These are phyloP conservation scores for Conus ventricosus DNA, from an alignment of 1,140 invertebrate genomes.

Conservation along the genomic window DNA sequence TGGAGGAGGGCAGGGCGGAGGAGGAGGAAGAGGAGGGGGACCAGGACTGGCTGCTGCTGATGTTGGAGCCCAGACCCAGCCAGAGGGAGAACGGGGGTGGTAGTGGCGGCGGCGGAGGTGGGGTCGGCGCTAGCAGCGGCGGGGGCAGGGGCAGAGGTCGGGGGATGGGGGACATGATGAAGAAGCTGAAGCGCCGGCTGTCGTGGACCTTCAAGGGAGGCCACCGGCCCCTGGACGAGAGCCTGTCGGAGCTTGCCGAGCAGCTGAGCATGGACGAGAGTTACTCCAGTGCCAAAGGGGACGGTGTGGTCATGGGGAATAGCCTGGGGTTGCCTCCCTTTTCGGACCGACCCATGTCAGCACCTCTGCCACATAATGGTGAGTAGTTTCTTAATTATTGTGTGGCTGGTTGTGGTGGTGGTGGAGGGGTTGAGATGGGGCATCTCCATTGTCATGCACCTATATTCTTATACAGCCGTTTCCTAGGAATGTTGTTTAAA, in stretches of 20 bases:
- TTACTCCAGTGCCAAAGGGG: constrained; percentile 42
- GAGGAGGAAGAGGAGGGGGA: background rate
- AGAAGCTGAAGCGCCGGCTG: constrained; percentile 76
- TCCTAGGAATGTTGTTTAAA: too few relatives aligned
- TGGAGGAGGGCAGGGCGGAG: background rate
- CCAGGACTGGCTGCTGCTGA: background rate
- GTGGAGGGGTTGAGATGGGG: background rate
- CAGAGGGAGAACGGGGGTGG: background rate
- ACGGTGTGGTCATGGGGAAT: background rate
- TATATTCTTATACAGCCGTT: too few relatives aligned
- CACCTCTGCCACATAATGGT: constrained; percentile 16
- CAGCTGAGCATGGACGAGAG: constrained; percentile 76
- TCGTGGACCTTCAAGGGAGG: constrained; percentile 74
- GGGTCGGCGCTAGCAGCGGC: background rate
- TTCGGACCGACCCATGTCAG: background rate
- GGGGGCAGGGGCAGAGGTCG: background rate
- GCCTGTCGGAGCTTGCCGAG: constrained; percentile 76
- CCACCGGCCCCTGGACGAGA: constrained; percentile 73
- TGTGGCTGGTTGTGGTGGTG: background rate
- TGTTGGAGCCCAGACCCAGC: background rate
- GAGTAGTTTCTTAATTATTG: background rate
- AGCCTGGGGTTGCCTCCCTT: background rate
- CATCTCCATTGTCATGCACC: too few relatives aligned
- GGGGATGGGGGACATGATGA: constrained; percentile 62
- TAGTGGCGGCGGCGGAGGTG: background rate